Base-by-base conservation (phyloP, 2,888 invertebrate species). In the Morpho deidamia region DNA sequence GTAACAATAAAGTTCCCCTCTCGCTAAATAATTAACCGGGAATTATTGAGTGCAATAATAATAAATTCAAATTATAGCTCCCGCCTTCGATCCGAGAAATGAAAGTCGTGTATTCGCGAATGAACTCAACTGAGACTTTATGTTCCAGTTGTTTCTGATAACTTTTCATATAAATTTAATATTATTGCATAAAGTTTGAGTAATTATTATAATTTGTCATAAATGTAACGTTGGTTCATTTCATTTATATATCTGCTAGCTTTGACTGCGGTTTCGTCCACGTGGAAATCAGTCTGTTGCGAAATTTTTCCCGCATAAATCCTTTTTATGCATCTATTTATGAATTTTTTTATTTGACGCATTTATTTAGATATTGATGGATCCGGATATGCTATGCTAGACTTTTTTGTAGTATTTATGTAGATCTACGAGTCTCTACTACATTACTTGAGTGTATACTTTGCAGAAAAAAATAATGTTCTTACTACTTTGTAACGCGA, bases 61-160 rank as follows among this genome's bases (percentile, higher is more conserved):
- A 60, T 63, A 61, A 63, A 61, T 60, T 63, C 43, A 57, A 61
- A 63, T 62, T 63, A 62, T 52, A 55, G 52, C 39, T 51, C 55
- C 52, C 49, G 55, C 47, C 53, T 51, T 33, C 35, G 33, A 44
- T 34, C 11, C 39, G 34, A 34, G 42, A 39, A 39, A 39, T 41
- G 10, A 41, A 11, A 45, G 12, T 44, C 41, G 48, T 32, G 51
- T 51, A 45, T 33, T 51, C 44, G 38, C 48, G 33, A 40, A 43
- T 23, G 41, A 49, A 45, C 14, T 38, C 47, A 41, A 39, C 40
- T 52, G 49, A 44, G 14, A 11, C 44, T 40, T 41, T 40, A 35
- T 44, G 51, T 38, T 51, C 46, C 39, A 32, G 9, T 38, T 42
- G 38, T 46, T 38, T 40, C 39, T 38, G 39, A 39, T 38, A 47